phyloP scores from a whole-genome alignment of 1,140 invertebrate species.

The Bombus vancouverensis region DNA sequence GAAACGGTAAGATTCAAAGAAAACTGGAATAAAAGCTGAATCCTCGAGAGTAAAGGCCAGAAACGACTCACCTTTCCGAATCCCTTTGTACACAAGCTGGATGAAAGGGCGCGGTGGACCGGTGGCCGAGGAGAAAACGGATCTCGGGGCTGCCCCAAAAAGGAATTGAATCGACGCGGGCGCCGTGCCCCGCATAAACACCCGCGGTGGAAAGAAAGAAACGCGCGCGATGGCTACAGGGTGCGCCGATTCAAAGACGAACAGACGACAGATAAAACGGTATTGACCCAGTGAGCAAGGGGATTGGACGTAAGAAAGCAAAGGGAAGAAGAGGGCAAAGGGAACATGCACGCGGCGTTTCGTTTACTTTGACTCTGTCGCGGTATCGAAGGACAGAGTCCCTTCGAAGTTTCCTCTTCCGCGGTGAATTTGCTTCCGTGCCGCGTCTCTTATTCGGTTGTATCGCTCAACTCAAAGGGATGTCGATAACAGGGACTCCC shows the following conservation, averaged over 20 bases:
- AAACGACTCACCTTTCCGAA: not conserved
- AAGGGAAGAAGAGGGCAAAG: not conserved
- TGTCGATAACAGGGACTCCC: slow-evolving; percentile 52
- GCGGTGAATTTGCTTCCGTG: slow-evolving; percentile 48
- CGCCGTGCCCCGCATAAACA: slow-evolving; percentile 65
- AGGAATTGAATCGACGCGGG: slow-evolving; percentile 65
- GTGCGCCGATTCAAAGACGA: slow-evolving; percentile 47
- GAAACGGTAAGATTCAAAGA: not conserved
- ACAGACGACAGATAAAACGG: slow-evolving; percentile 55
- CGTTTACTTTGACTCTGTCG: slow-evolving; percentile 22
- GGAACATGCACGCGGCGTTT: not conserved
- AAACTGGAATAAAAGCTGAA: not conserved
- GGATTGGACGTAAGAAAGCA: not conserved
- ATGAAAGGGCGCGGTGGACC: not conserved
- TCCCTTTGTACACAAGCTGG: slow-evolving; percentile 12
- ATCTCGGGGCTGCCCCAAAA: slow-evolving; percentile 39
- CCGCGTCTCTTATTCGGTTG: slow-evolving; percentile 47
- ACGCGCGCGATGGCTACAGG: not conserved
- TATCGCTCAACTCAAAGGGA: slow-evolving; percentile 41
- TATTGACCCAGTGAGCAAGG: slow-evolving; percentile 44
- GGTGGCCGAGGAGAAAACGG: slow-evolving; percentile 12
- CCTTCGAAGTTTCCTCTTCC: slow-evolving; percentile 28
- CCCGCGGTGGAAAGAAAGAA: not conserved
- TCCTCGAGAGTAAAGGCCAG: not conserved
- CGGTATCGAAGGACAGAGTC: slow-evolving; percentile 9